phyloP scores from a whole-genome alignment of 2,113 vertebrate genomes.

The Heterotis niloticus region DNA sequence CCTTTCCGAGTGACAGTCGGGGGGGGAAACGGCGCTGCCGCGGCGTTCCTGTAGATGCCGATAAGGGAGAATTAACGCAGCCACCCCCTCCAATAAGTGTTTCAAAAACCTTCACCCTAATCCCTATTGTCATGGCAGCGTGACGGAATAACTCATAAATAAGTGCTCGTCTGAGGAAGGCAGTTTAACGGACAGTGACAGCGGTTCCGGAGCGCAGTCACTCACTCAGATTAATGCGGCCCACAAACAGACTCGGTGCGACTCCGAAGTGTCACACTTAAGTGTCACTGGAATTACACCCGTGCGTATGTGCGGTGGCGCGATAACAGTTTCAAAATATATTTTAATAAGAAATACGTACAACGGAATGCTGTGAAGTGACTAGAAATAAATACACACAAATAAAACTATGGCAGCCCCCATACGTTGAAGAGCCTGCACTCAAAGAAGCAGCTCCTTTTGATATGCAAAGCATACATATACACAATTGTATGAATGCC shows the following conservation, averaged over 20 bases:
- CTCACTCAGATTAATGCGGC: constrained; percentile 69
- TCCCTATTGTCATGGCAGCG: constrained; percentile 72
- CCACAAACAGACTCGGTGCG: constrained; percentile 50
- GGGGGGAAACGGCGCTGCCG: constrained; percentile 62
- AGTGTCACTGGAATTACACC: constrained; percentile 60
- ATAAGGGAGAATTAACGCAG: constrained; percentile 54
- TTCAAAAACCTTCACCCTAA: constrained; percentile 70
- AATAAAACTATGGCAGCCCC: not conserved
- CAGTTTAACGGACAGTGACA: constrained; percentile 60
- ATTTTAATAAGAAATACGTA: not conserved
- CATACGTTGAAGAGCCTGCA: not conserved
- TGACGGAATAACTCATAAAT: constrained; percentile 70
- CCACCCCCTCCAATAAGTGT: constrained; percentile 43
- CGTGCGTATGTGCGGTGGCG: constrained; percentile 41
- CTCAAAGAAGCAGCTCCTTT: not conserved
- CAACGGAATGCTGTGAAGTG: too few species aligned
- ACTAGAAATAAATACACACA: not conserved
- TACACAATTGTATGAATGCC: too few species aligned
- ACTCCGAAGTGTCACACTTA: constrained; percentile 58
- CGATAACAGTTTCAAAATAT: constrained; percentile 22
- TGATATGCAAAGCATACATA: too few species aligned
- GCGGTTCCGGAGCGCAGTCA: constrained; percentile 52
- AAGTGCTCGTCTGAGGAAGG: constrained; percentile 58
- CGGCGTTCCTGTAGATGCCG: constrained; percentile 63
- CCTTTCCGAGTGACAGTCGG: constrained; percentile 73